These are phyloP conservation scores for Platycheirus albimanus DNA, from an alignment of 2,888 invertebrate genomes.

Conservation along the genomic window DNA sequence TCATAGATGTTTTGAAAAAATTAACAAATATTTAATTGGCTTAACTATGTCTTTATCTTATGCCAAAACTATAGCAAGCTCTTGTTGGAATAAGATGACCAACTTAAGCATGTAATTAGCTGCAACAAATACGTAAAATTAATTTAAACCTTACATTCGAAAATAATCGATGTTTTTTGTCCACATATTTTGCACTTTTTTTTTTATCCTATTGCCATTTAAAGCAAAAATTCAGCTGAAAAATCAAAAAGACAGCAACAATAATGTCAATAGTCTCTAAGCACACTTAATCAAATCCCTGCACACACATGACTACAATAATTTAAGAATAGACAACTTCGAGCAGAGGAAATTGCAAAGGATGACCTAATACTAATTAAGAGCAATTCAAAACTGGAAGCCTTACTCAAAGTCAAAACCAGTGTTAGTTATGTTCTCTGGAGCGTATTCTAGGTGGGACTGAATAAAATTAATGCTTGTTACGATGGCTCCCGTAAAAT, in stretches of 20 bases:
- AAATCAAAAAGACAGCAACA: neutral
- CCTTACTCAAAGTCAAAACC: neutral
- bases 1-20: too few species aligned
- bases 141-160: too few species aligned
- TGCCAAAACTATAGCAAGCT: too few species aligned
- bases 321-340: neutral
- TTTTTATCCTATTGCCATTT: too few species aligned
- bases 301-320: neutral
- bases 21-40: too few species aligned
- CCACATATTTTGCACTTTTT: too few species aligned
- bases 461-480: neutral
- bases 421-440: neutral
- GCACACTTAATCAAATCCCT: neutral
- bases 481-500: neutral
- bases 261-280: neutral
- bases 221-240: neutral
- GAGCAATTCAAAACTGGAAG: constrained; percentile 11
- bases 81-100: too few species aligned
- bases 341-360: neutral
- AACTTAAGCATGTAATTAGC: too few species aligned
- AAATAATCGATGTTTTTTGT: too few species aligned
- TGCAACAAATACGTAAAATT: too few species aligned
- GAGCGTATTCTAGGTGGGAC: neutral
- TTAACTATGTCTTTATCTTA: too few species aligned
- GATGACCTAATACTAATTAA: constrained; percentile 27